Evolutionary conservation across 2,113 vertebrate species (phyloP), one percentile per base, ranked within the genome.

Genomic region (Pipa parva): DNA sequence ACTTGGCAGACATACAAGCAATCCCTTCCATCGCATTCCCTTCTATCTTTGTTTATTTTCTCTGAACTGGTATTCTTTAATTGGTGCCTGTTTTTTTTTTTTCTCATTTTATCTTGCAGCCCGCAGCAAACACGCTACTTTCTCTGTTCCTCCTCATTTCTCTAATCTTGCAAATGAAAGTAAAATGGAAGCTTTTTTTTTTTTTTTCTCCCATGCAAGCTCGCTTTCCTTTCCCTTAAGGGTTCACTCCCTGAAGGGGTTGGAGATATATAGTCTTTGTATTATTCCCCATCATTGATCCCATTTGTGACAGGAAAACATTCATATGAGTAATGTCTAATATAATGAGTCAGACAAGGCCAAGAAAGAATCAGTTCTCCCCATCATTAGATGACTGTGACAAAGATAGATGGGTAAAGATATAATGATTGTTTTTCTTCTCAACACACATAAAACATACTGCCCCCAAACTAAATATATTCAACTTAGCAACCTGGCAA

Each of bases 61-160:
- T 61, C 48, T 48, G 57, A 54, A 70, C 66, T 70, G 58, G 49
- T 54, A 18, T 54, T 29, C 25, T 45, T 60, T 70, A 70, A 61
- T 70, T 70, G 66, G 51, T 28, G 46, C 48, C 48, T n/a, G n/a
- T n/a, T n/a, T n/a, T n/a, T n/a, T n/a, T n/a, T n/a, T n/a, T n/a
- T 61, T 42, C 54, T 31, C 26, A 13, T 48, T 70, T 70, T 70
- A 70, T 54, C 49, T 70, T 31, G 64, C 55, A 67, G 55, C 42
- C 55, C 3, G 48, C 58, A 70, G 66, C 58, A 70, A 70, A 52
- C 57, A 70, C 58, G 52, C 45, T 20, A 5, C 17, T 6, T 66
- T 57, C 52, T 24, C 54, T 59, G 58, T 56, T 59, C 13, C 21
- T 67, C 33, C 54, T 58, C 18, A 57, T 65, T 56, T 50, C 64